Base-by-base conservation (phyloP, 2,113 vertebrate genomes). In the Hippopotamus amphibius region DNA sequence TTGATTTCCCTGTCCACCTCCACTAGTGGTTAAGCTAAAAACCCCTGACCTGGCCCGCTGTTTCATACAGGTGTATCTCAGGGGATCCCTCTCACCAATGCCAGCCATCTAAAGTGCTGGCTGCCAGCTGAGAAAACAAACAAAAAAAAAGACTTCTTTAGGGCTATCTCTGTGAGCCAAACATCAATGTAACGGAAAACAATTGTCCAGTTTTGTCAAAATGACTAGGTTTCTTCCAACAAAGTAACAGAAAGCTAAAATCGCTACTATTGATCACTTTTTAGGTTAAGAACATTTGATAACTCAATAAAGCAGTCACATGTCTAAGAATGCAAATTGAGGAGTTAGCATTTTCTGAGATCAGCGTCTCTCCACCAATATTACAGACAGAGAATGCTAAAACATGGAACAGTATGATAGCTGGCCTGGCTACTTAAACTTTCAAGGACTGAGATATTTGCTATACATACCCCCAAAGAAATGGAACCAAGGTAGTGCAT, bases 221-320 rank as follows among this genome's bases (percentile, higher is more conserved):
- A 83, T 79, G 65, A 82, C 26, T 21, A 97, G 93, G 53, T 79
- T 93, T 90, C 69, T 93, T 96, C 48, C 79, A 88, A 74, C 1
- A 30, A 93, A 74, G 48, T 86, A 76, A 69, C 0, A 94, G 72
- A 92, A 90, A 82, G 72, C 65, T 97, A 93, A 97, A 97, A 96
- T 80, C 28, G 80, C 79, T 74, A n/a, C 19, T 69, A 88, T 57
- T 81, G 90, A 92, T 96, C 87, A 90, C 1, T 59, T 69, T 95
- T 83, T 50, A 74, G 84, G 50, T 95, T 87, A 94, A 94, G 28
- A 94, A 7, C 53, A 90, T 76, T 61, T 96, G 90, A 80, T 66
- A 95, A 69, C 59, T 93, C 90, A 84, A 53, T 79, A 72, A 87
- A 95, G 74, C 74, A 87, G 84, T 48, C 79, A 80, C 28, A 79